Evolutionary conservation across 2,888 invertebrate genomes (phyloP).

Genomic region (Glomeris marginata): DNA sequence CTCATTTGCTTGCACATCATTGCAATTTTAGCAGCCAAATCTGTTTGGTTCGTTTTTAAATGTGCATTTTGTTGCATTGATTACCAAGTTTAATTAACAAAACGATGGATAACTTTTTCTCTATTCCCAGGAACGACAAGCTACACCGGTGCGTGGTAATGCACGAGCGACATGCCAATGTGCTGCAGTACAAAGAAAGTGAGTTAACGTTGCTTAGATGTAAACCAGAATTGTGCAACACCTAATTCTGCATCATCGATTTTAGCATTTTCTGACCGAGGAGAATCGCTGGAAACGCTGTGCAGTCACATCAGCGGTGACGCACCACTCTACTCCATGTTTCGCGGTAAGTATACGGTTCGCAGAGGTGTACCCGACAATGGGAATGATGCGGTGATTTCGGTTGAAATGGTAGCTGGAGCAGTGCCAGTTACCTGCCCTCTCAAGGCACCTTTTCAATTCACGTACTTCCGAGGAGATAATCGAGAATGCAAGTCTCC

Average conservation of each 20-base stretch:
- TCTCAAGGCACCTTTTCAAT: slow-evolving; percentile 27
- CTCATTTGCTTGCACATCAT: no score
- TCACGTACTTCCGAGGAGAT: slow-evolving; percentile 23
- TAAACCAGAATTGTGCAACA: no score
- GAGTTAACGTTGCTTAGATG: slow-evolving; percentile 38
- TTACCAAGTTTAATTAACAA: no score
- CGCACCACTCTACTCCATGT: slow-evolving; percentile 29
- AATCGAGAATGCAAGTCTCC: slow-evolving; percentile 15
- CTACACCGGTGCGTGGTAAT: slow-evolving; percentile 91
- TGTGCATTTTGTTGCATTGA: no score
- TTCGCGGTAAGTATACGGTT: slow-evolving; percentile 25
- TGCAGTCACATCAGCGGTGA: slow-evolving; percentile 30
- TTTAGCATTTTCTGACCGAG: slow-evolving; percentile 10
- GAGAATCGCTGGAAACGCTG: slow-evolving; percentile 21
- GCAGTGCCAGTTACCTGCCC: slow-evolving; percentile 25
- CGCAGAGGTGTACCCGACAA: no score
- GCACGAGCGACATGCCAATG: slow-evolving; percentile 87
- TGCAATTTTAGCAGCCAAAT: no score
- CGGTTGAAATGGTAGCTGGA: slow-evolving; percentile 20
- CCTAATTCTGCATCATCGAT: no score
- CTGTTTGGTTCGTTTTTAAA: no score
- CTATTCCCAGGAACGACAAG: slow-evolving; percentile 58
- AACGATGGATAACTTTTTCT: slow-evolving; percentile 17
- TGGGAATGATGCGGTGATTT: slow-evolving; percentile 1
- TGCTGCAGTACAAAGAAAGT: slow-evolving; percentile 95